Evolutionary conservation across 1,140 invertebrate genomes (phyloP).

Genomic region (Bombus picipes): DNA sequence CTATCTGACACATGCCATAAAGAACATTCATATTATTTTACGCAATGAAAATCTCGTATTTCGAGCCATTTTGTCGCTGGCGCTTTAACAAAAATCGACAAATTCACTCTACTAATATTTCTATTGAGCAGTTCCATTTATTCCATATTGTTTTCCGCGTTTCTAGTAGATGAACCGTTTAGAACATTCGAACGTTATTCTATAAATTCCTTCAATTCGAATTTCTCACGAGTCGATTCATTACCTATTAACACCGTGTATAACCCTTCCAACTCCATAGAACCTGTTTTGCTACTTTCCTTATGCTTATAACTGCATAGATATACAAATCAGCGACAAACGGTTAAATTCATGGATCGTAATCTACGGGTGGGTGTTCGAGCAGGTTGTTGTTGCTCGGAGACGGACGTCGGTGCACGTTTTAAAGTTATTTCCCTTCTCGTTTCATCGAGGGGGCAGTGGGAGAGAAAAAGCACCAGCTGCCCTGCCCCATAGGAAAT

Average conservation of each 20-base stretch:
- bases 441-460: not conserved
- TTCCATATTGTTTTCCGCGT: too few relatives aligned
- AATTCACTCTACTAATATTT: not conserved
- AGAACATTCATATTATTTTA: not conserved
- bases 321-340: conserved; percentile 32
- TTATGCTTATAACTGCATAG: not conserved
- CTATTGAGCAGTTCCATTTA: not conserved
- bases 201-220: conserved; percentile 35
- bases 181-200: not conserved
- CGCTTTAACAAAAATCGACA: not conserved
- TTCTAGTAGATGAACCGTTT: too few relatives aligned
- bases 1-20: conserved; percentile 44
- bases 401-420: not conserved
- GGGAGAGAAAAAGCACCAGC: conserved; percentile 71
- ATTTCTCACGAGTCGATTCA: conserved; percentile 68
- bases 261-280: conserved; percentile 36
- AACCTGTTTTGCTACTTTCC: conserved; percentile 56
- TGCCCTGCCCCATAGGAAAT: conserved; percentile 72
- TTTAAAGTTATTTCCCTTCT: conserved; percentile 54
- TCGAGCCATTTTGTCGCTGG: conserved; percentile 8
- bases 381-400: conserved; percentile 38
- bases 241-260: conserved; percentile 8
- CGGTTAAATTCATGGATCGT: not conserved
- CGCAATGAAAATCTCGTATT: conserved; percentile 32
- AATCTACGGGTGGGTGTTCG: conserved; percentile 7